Conservation (phyloP, 2,797 vertebrate species). For the Percopsis omiscomaycus region DNA sequence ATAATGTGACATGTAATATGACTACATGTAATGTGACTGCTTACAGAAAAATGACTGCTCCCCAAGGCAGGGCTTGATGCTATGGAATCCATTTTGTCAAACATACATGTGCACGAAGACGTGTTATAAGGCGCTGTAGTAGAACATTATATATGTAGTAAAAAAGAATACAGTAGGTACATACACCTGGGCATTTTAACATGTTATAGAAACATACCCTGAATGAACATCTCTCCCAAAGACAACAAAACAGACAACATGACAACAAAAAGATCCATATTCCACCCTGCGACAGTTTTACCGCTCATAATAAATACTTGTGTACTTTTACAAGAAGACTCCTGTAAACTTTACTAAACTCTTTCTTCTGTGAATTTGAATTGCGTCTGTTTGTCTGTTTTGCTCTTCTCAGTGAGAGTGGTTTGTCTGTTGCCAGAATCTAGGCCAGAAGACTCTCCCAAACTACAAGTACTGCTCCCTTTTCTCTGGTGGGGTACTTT, state of each 20-base stretch:
- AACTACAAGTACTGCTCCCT: constrained; percentile 89
- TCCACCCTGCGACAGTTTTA: constrained; percentile 5
- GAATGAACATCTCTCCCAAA: constrained; percentile 68
- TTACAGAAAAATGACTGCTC: constrained; percentile 45
- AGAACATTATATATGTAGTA: constrained; percentile 70
- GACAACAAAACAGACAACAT: constrained; percentile 71
- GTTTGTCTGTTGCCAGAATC: constrained; percentile 77
- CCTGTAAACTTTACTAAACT: constrained; percentile 24
- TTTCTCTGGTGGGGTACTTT: constrained; percentile 87
- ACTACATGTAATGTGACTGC: constrained; percentile 2
- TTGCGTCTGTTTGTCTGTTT: constrained; percentile 59
- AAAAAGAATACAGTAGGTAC: constrained; percentile 55
- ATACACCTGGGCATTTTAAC: constrained; percentile 66
- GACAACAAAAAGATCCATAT: constrained; percentile 8
- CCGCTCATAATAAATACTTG: constrained; percentile 4
- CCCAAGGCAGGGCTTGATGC: constrained; percentile 35
- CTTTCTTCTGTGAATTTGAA: constrained; percentile 27
- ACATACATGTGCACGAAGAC: constrained; percentile 62
- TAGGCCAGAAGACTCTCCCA: constrained; percentile 80
- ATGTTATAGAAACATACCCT: constrained; percentile 74
- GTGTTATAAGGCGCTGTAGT: constrained; percentile 74
- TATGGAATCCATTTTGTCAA: constrained; percentile 41
- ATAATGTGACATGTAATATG: too few species aligned
- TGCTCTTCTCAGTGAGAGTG: constrained; percentile 73
- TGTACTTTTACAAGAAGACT: constrained; percentile 24